These are phyloP conservation scores for Palythoa caribaeorum DNA, from an alignment of 92 coral and sea anemone species.

Conservation along the genomic window DNA sequence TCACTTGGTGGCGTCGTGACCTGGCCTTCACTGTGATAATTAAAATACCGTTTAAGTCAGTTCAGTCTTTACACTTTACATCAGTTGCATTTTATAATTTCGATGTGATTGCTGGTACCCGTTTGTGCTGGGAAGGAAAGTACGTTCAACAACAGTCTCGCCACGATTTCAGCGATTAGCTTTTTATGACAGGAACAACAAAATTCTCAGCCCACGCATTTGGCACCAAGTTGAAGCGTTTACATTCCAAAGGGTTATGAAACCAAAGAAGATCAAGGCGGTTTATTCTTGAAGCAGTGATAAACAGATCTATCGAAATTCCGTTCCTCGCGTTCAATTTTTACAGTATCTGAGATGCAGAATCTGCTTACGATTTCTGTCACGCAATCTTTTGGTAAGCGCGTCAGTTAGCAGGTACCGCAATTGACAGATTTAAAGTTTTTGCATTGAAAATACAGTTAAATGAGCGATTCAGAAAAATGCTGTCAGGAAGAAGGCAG, in stretches of 20 bases:
- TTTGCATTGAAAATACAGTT: neutral
- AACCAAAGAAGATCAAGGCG: neutral
- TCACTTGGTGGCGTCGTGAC: neutral
- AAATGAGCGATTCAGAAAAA: neutral
- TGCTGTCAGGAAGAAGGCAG: neutral
- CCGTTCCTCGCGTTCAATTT: neutral
- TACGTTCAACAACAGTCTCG: neutral
- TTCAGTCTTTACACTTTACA: neutral
- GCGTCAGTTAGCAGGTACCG: neutral
- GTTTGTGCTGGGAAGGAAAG: neutral
- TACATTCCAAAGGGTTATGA: neutral
- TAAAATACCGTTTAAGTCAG: neutral
- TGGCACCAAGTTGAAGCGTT: neutral
- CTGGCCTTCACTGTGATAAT: neutral
- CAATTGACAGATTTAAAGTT: neutral
- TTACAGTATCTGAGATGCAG: neutral
- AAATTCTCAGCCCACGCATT: neutral
- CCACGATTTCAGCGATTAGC: neutral
- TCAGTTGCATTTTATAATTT: neutral
- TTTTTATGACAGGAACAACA: neutral
- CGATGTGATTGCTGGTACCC: neutral
- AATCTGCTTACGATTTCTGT: neutral
- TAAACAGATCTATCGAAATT: neutral
- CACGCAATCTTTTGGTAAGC: neutral
- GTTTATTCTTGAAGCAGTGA: slow-evolving; percentile 3